A percentile compares a stretch with the other conserved stretches of the same genome.
phyloP scores from a whole-genome alignment of 2,888 invertebrate species.

The Microctonus hyperodae region DNA sequence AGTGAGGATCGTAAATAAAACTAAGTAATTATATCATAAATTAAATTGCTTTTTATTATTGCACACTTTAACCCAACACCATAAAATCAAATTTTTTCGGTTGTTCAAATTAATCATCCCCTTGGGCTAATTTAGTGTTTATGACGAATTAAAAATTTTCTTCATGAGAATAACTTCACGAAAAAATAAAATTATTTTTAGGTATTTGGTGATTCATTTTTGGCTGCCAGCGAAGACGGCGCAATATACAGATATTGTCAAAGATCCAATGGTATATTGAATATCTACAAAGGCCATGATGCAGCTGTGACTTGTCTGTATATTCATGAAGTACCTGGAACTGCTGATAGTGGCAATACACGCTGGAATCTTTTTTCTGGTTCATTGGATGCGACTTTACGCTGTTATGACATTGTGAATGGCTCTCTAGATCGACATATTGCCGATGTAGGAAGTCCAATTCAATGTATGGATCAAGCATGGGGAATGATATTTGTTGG shows the following conservation, averaged over 20 bases:
- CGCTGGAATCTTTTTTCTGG: constrained; percentile 70
- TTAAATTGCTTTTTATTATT: neutral
- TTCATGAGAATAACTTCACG: neutral
- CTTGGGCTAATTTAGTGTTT: neutral
- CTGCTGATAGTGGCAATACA: constrained; percentile 61
- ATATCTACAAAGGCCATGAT: constrained; percentile 68
- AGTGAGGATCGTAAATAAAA: constrained; percentile 8
- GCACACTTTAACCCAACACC: neutral
- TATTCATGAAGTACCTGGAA: constrained; percentile 59
- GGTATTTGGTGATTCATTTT: constrained; percentile 69
- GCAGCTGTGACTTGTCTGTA: constrained; percentile 71
- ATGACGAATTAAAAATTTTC: neutral
- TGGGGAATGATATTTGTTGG: constrained; percentile 79
- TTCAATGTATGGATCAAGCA: constrained; percentile 77
- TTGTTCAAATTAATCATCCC: neutral
- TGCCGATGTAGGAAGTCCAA: constrained; percentile 69
- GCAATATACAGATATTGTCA: constrained; percentile 70
- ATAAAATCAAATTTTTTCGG: neutral
- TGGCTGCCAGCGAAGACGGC: constrained; percentile 72
- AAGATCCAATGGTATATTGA: constrained; percentile 65
- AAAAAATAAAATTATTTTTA: constrained; percentile 56
- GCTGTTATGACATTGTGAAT: constrained; percentile 69
- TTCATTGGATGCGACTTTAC: constrained; percentile 69
- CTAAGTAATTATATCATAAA: constrained; percentile 2
- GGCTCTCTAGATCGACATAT: constrained; percentile 66